phyloP scores from a whole-genome alignment of 2,888 invertebrate species.

The Anticlea derivata region DNA sequence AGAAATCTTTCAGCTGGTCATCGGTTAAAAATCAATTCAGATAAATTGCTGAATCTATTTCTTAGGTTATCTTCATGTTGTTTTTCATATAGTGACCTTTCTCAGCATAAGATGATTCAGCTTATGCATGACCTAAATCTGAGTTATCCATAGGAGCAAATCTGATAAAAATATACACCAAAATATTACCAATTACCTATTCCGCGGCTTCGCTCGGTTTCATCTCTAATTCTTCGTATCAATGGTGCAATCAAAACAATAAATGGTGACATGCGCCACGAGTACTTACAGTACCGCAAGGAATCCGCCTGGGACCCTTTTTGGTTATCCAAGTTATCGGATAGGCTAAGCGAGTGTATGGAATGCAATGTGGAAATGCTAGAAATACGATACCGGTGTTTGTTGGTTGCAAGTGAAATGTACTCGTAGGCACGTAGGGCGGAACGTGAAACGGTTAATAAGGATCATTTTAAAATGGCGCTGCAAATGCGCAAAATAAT shows the following conservation, averaged over 20 bases:
- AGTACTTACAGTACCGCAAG: conserved; percentile 54
- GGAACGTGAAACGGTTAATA: conserved; percentile 37
- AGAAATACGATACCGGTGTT: conserved; percentile 57
- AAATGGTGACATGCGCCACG: conserved; percentile 27
- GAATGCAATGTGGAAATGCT: conserved; percentile 46
- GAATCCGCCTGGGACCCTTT: conserved; percentile 57
- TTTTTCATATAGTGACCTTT: too few species aligned
- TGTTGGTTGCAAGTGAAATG: conserved; percentile 37
- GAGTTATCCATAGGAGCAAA: too few species aligned
- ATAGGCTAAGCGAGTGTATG: conserved; percentile 17
- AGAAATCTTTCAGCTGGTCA: too few species aligned
- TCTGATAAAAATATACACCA: too few species aligned
- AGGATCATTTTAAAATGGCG: not conserved
- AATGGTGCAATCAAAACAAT: conserved; percentile 22
- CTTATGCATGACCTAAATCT: too few species aligned
- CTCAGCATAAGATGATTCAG: too few species aligned
- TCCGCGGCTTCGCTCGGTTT: too few species aligned
- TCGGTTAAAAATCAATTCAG: too few species aligned
- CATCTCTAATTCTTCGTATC: conserved; percentile 1
- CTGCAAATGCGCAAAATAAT: not conserved
- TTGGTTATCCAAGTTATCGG: conserved; percentile 43
- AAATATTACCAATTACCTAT: too few species aligned
- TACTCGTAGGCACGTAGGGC: conserved; percentile 49
- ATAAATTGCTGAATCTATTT: too few species aligned
- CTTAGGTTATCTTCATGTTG: too few species aligned